Base-by-base conservation (phyloP, 2,113 vertebrate species). In the Chloebia gouldiae region DNA sequence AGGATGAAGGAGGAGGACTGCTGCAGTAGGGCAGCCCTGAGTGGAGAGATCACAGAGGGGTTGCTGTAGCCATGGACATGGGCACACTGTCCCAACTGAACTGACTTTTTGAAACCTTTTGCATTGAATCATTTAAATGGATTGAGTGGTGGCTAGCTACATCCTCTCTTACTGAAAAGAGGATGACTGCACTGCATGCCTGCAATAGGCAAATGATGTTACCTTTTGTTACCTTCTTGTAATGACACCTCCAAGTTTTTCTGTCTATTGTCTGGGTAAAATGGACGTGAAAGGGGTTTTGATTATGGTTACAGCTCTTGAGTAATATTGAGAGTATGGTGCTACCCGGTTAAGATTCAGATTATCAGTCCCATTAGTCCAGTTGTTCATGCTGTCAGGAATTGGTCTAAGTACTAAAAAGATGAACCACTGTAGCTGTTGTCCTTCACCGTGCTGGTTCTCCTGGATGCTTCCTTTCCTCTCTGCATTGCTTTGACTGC, bases 51-150 rank as follows among this genome's bases (percentile, higher is more conserved):
- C 45, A 10, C 23, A 27, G 51, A 37, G n/a, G 3, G 13, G 2
- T 30, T 31, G 17, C 65, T 79, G 18, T 54, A 18, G 13, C 2
- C 2, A 1, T 71, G 37, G 30, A 24, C 2, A 0, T 14, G 35
- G 15, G 7, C 18, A 5, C 4, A 1, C 33, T 71, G 59, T n/a
- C 63, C 30, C 5, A 9, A 33, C 49, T 47, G 40, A 75, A 47
- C 6, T 35, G 30, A 71, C 16, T 66, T 76, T n/a, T 50, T 71
- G 27, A 54, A 23, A 33, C 14, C 7, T 49, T 54, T 71, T 71
- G 17, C 10, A 4, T 3, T 35, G 13, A 40, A 11, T 79, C 13
- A 5, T 42, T 68, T 64, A 10, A 81, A 28, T 19, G 59, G 31
- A 14, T 42, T 33, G 21, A 10, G 9, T 20, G 15, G 45, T 80